phyloP scores from a whole-genome alignment of 2,888 invertebrate species.

The Isoperla grammatica region DNA sequence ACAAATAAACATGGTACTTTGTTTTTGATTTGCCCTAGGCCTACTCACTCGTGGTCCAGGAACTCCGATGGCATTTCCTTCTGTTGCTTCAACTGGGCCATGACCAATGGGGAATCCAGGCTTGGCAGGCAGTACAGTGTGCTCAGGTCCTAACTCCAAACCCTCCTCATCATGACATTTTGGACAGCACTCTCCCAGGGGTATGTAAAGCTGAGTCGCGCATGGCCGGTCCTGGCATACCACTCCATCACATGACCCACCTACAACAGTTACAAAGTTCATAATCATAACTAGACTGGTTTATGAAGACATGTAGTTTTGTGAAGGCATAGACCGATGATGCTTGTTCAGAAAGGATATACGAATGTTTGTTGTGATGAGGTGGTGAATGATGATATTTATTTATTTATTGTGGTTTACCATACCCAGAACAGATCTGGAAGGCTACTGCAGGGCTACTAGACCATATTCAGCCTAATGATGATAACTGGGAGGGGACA shows the following conservation, averaged over 20 bases:
- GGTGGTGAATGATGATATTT: too few relatives aligned
- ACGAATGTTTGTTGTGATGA: too few relatives aligned
- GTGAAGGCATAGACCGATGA: too few relatives aligned
- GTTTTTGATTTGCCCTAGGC: too few relatives aligned
- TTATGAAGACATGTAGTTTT: too few relatives aligned
- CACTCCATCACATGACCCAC: conserved; percentile 46
- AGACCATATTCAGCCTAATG: too few relatives aligned
- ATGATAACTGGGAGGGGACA: too few relatives aligned
- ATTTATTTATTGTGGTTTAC: too few relatives aligned
- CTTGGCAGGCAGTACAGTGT: conserved; percentile 18
- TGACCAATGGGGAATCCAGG: conserved; percentile 34
- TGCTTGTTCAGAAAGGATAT: too few relatives aligned
- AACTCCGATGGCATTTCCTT: conserved; percentile 38
- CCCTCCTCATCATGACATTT: conserved; percentile 41
- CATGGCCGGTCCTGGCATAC: conserved; percentile 45
- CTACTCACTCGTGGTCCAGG: conserved; percentile 42
- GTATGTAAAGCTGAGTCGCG: conserved; percentile 42
- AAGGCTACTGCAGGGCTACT: too few relatives aligned
- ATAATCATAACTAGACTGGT: neutral
- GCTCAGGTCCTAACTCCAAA: conserved; percentile 18
- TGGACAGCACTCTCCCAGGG: conserved; percentile 46
- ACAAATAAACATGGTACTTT: too few relatives aligned
- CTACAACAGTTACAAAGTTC: conserved; percentile 30
- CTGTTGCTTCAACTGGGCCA: conserved; percentile 37
- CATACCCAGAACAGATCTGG: too few relatives aligned